phyloP scores from a whole-genome alignment of 2,888 invertebrate species.

The Epinotia bilunana region DNA sequence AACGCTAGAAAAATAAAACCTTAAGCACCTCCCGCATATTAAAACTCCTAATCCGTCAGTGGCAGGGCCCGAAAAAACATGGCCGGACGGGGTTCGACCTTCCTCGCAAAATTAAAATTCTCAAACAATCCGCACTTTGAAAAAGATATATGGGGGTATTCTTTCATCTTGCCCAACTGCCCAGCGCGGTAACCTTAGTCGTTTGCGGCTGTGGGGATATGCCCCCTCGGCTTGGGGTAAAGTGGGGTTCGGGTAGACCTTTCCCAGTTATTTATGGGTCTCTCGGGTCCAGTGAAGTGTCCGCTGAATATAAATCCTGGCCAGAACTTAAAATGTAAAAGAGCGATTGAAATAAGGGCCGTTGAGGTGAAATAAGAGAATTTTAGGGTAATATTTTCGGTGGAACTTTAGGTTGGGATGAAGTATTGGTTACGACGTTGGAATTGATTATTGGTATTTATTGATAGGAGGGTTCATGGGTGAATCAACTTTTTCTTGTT shows the following conservation, averaged over 20 bases:
- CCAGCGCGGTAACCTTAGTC: constrained; percentile 77
- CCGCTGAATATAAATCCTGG: constrained; percentile 81
- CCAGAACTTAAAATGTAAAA: constrained; percentile 77
- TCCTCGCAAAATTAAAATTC: constrained; percentile 80
- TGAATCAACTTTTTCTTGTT: too few relatives aligned
- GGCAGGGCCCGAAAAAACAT: constrained; percentile 41
- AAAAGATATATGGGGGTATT: constrained; percentile 82
- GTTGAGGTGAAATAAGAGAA: constrained; percentile 42
- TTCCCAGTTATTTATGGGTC: constrained; percentile 80
- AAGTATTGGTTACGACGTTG: constrained; percentile 7
- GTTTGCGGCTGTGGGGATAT: constrained; percentile 67
- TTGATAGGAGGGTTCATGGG: background rate
- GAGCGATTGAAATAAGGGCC: constrained; percentile 52
- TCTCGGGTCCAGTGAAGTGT: constrained; percentile 81
- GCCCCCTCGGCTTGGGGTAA: constrained; percentile 39
- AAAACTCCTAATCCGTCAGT: constrained; percentile 40
- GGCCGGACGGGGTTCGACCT: constrained; percentile 38
- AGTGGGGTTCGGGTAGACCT: constrained; percentile 59
- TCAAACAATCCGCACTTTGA: constrained; percentile 81
- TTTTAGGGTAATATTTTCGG: constrained; percentile 29
- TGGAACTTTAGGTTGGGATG: constrained; percentile 20
- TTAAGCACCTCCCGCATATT: constrained; percentile 21
- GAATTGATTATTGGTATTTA: background rate
- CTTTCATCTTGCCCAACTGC: constrained; percentile 81
- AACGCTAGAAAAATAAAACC: constrained; percentile 22